phyloP scores from a whole-genome alignment of 2,797 vertebrate genomes.

The Knipowitschia caucasica region DNA sequence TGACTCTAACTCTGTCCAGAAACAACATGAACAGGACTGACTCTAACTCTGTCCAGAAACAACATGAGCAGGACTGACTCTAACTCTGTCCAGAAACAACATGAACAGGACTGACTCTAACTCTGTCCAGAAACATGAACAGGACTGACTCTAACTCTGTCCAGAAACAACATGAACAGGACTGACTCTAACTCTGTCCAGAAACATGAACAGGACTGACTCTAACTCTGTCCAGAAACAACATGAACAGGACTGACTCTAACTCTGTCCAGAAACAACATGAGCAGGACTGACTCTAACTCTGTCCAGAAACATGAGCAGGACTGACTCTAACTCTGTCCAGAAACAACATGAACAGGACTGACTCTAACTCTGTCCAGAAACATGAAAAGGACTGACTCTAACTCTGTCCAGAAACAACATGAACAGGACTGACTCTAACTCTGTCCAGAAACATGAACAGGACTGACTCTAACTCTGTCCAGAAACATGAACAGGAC shows the following conservation, averaged over 20 bases:
- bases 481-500: slow-evolving; percentile 92
- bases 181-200: slow-evolving; percentile 45
- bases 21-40: too few relatives aligned
- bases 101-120: background rate
- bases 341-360: too few relatives aligned
- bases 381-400: slow-evolving; percentile 83
- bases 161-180: too few relatives aligned
- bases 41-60: background rate
- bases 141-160: background rate
- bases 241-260: background rate
- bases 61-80: too few relatives aligned
- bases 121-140: slow-evolving; percentile 89
- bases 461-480: background rate
- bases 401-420: too few relatives aligned
- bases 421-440: background rate
- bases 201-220: slow-evolving; percentile 85
- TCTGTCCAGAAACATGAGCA: slow-evolving; percentile 89
- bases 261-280: too few relatives aligned
- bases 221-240: background rate
- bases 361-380: slow-evolving; percentile 59
- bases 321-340: slow-evolving; percentile 62
- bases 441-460: slow-evolving; percentile 88
- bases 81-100: too few relatives aligned
- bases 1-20: background rate
- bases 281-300: background rate